Conservation (phyloP, 2,888 invertebrate genomes). For the Laothoe populi region DNA sequence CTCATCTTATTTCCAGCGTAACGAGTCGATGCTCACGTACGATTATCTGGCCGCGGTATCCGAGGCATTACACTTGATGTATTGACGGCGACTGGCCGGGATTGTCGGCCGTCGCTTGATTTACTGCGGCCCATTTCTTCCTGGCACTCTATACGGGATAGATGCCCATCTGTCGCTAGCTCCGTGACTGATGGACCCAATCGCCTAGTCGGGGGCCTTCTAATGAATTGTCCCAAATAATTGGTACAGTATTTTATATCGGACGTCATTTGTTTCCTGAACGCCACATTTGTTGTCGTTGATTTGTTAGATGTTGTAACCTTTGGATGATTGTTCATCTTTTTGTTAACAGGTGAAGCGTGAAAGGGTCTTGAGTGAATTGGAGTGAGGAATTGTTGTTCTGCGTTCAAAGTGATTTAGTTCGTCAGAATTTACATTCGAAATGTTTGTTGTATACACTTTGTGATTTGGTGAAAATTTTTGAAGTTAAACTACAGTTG, state of each 20-base stretch:
- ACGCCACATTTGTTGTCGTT: constrained; percentile 79
- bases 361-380: constrained; percentile 13
- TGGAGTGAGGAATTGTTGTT: constrained; percentile 18
- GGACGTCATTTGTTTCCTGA: constrained; percentile 77
- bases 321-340: constrained; percentile 32
- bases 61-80: constrained; percentile 84
- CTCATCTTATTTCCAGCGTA: constrained; percentile 83
- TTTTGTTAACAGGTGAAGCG: constrained; percentile 25
- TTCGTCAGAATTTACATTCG: not conserved
- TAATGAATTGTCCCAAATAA: constrained; percentile 85
- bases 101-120: constrained; percentile 81
- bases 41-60: constrained; percentile 84
- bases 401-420: constrained; percentile 1
- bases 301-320: constrained; percentile 80
- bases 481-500: too few relatives aligned
- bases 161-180: constrained; percentile 76
- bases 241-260: constrained; percentile 83
- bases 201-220: constrained; percentile 72
- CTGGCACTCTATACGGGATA: constrained; percentile 79
- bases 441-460: not conserved
- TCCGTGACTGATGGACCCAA: constrained; percentile 76
- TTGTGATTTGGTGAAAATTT: not conserved
- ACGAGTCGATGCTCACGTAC: constrained; percentile 84
- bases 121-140: constrained; percentile 79
- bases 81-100: constrained; percentile 81